Conservation (phyloP, 2,797 vertebrate genomes). For the Acridotheres tristis region DNA sequence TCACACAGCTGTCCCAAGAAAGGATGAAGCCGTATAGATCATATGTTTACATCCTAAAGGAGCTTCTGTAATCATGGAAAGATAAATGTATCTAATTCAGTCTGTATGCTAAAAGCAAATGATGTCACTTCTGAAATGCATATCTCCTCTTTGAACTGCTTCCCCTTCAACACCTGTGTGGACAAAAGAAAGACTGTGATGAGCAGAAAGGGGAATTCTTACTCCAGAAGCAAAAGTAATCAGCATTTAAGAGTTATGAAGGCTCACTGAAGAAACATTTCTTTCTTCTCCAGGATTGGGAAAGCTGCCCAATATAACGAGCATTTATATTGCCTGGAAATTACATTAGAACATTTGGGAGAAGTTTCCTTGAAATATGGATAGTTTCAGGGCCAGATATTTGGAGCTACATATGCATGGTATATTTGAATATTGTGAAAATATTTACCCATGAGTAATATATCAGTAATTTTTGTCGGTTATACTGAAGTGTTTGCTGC, state of each 20-base stretch:
- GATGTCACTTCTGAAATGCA: not conserved
- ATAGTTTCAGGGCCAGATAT: not conserved
- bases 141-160: not conserved
- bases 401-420: not conserved
- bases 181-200: not conserved
- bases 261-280: not conserved
- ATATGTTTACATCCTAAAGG: not conserved
- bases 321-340: conserved; percentile 55
- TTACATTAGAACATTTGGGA: conserved; percentile 43
- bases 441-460: conserved; percentile 32
- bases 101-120: not conserved
- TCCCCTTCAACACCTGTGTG: not conserved
- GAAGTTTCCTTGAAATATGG: conserved; percentile 21
- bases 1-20: not conserved
- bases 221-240: not conserved
- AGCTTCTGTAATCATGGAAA: not conserved
- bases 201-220: not conserved
- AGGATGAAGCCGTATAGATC: not conserved
- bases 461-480: not conserved
- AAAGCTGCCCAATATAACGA: conserved; percentile 17
- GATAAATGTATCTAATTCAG: not conserved
- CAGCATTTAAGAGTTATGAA: not conserved
- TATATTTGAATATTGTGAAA: conserved; percentile 36
- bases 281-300: conserved; percentile 2
- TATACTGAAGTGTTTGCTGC: not conserved